Base-by-base conservation (phyloP, 2,888 invertebrate genomes). In the Danaus chrysippus region DNA sequence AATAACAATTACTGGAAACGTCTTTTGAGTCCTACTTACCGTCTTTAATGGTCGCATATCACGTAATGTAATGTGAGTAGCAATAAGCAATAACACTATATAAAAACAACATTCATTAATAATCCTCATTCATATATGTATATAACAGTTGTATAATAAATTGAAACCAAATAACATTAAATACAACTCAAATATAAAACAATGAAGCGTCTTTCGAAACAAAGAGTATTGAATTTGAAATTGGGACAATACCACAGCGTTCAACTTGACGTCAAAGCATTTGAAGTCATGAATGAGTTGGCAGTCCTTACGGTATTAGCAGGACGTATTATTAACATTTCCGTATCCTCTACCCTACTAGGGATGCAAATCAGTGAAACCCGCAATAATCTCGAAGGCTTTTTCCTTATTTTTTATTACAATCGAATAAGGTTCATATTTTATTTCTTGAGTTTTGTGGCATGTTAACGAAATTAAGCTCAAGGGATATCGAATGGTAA, bases 321-420 rank as follows among this genome's bases (percentile, higher is more conserved):
- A n/a, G 43, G 46, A 15, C 10, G 46, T 46, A 17, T 17, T 49
- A 34, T 34, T 34, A 34, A 34, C 23, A 34, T 34, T 34, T 34
- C 23, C 23, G 23, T 34, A 34, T 34, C 23, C 23, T 34, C 23
- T 5, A 17, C 49, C 11, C 49, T 49, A n/a, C 61, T 57, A 60
- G 59, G 65, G 59, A 68, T 70, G 68, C 65, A 70, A 70, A 71
- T 71, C 70, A 63, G 65, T 60, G 66, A 58, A 57, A 64, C 56
- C 54, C 43, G 10, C 42, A 59, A 64, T 61, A 57, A 62, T 59
- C 68, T 59, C 53, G 62, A 58, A 65, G 56, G 42, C 52, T 61
- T 59, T 58, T 61, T 64, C 59, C 61, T 65, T 65, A 64, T 64
- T 64, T 68, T 63, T 65, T 69, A 69, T 64, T 64, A 67, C 60